These are phyloP conservation scores for Mustelus asterias DNA, from an alignment of 2,113 vertebrate genomes.

Conservation along the genomic window DNA sequence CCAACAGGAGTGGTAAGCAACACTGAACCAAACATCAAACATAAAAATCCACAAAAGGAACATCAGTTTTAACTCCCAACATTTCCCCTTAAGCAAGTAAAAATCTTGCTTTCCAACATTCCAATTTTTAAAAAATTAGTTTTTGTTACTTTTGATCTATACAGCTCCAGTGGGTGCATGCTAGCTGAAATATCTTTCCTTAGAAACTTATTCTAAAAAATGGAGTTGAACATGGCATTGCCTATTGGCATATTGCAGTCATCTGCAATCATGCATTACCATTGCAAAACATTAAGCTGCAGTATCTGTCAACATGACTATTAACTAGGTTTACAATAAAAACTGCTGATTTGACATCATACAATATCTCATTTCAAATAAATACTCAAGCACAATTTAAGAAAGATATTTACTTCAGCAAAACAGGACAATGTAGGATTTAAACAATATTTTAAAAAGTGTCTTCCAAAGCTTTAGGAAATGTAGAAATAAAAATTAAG, in stretches of 20 bases:
- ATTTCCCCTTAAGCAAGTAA: not conserved
- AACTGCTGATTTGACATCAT: not conserved
- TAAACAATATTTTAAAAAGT: not conserved
- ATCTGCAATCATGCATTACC: not conserved
- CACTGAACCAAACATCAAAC: not conserved
- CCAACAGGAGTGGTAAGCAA: not conserved
- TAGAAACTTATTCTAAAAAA: not conserved
- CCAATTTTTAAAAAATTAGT: not conserved
- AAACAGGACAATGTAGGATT: not conserved
- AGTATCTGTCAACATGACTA: not conserved
- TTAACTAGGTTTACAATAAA: not conserved
- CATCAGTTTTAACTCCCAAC: not conserved
- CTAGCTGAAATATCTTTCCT: not conserved
- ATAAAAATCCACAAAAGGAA: not conserved
- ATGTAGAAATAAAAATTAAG: not conserved
- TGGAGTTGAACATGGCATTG: not conserved
- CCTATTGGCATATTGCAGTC: not conserved
- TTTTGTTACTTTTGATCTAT: not conserved
- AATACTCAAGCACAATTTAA: not conserved
- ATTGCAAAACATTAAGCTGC: not conserved
- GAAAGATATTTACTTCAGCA: not conserved
- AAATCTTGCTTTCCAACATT: not conserved
- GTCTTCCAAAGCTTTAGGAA: not conserved
- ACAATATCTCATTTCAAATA: not conserved
- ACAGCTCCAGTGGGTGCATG: not conserved